phyloP scores from a whole-genome alignment of 2,888 invertebrate genomes.

The Drosophila recens region DNA sequence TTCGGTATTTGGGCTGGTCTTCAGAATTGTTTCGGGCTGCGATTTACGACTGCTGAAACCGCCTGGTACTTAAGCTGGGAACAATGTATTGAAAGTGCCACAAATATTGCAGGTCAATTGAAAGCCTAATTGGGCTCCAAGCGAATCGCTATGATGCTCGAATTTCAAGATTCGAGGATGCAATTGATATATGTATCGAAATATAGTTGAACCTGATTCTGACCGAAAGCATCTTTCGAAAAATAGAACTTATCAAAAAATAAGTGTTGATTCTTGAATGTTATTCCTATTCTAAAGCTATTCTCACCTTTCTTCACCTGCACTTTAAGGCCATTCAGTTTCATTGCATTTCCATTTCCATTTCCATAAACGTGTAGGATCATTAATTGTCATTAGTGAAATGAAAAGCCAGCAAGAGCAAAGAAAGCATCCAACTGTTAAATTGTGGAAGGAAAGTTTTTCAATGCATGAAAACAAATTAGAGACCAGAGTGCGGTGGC shows the following conservation, averaged over 20 bases:
- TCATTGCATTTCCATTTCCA: slow-evolving; percentile 62
- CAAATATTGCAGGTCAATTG: slow-evolving; percentile 31
- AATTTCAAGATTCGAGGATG: neutral
- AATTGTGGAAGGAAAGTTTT: slow-evolving; percentile 57
- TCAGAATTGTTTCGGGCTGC: slow-evolving; percentile 39
- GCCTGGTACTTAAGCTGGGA: slow-evolving; percentile 10
- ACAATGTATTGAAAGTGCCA: slow-evolving; percentile 37
- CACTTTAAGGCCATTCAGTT: slow-evolving; percentile 15
- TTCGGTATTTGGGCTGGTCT: slow-evolving; percentile 51
- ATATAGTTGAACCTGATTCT: neutral
- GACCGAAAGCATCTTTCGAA: neutral
- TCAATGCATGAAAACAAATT: slow-evolving; percentile 45
- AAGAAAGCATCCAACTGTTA: slow-evolving; percentile 47
- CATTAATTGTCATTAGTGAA: slow-evolving; percentile 73
- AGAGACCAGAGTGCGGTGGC: slow-evolving; percentile 21
- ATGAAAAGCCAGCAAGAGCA: slow-evolving; percentile 45
- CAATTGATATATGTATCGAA: neutral
- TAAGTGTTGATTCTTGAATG: neutral
- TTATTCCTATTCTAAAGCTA: neutral
- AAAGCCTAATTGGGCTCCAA: slow-evolving; percentile 16
- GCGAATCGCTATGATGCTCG: neutral
- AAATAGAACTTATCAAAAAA: neutral
- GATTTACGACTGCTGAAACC: slow-evolving; percentile 52
- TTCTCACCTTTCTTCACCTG: neutral
- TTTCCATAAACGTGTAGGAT: slow-evolving; percentile 73